Conservation (phyloP, 2,888 invertebrate genomes). For the Drosophila fungiperda region DNA sequence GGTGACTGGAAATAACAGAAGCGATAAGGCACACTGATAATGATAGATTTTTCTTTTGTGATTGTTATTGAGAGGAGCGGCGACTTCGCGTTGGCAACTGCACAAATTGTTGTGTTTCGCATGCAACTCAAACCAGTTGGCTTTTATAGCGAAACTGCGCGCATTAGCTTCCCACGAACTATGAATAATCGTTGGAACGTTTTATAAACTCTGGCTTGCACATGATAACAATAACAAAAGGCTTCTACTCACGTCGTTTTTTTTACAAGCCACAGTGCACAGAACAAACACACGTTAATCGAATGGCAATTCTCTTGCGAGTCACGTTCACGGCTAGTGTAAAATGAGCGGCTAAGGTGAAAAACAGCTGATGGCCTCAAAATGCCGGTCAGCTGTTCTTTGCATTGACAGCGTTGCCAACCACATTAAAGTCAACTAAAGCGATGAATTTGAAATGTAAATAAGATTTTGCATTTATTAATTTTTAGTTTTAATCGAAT, state of each 20-base stretch:
- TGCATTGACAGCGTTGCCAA: constrained; percentile 54
- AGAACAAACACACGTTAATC: constrained; percentile 28
- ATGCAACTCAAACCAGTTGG: constrained; percentile 5
- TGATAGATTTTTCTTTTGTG: constrained; percentile 20
- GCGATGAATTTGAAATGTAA: not conserved
- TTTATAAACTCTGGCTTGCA: constrained; percentile 47
- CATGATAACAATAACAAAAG: constrained; percentile 40
- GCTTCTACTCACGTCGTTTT: constrained; percentile 61
- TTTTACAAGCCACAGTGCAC: not conserved
- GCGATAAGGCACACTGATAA: constrained; percentile 45
- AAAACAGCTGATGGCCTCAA: constrained; percentile 56
- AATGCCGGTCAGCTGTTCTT: constrained; percentile 67
- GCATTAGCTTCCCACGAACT: constrained; percentile 46
- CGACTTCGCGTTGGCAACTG: constrained; percentile 12
- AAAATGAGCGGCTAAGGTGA: constrained; percentile 28
- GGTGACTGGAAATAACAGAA: constrained; percentile 16
- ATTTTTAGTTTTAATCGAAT: not conserved
- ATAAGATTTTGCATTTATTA: not conserved
- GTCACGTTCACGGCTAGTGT: constrained; percentile 63
- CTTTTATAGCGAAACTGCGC: constrained; percentile 41
- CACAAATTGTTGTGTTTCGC: constrained; percentile 36
- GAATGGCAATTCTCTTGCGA: constrained; percentile 55
- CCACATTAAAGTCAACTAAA: constrained; percentile 6
- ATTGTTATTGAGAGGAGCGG: constrained; percentile 5
- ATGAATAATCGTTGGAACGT: constrained; percentile 66